Evolutionary conservation across 2,888 invertebrate genomes (phyloP), one percentile per base, ranked within the genome.

Genomic region (Marronus borbonicus): DNA sequence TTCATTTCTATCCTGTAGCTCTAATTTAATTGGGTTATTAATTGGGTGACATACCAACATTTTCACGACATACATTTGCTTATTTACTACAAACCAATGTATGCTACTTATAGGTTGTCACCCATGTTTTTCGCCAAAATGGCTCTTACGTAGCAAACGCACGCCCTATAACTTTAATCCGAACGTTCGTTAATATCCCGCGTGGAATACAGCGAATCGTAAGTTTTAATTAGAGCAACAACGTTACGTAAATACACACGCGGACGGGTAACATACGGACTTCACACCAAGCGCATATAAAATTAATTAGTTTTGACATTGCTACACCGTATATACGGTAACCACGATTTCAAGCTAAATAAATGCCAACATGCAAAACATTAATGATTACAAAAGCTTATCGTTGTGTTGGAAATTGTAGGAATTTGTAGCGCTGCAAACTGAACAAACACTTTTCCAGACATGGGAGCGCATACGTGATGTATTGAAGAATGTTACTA

Each of bases 241-340:
- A 10, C 44, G 20, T 62, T 28, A 66, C 24, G 8, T 17, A 39
- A 3, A 36, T n/a, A 65, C 17, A 31, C 17, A 36, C 65, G 36
- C 17, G 2, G 5, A 17, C 39, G 65, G 5, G 20, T 20, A 58
- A 58, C 55, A 20, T 20, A 58, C 55, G 55, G 55, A 20, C 55
- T 58, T 58, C 55, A 58, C 55, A 58, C 55, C 17, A 58, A 20
- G 20, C 55, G 55, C 20, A 20, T 58, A 58, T 58, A 58, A 66
- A 66, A 44, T 66, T 44, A 66, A 66, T 66, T 66, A 44, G 65
- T 66, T 44, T 66, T 20, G 65, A 36, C 44, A 66, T 66, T 66
- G 65, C 44, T 44, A 44, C 7, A 36, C 62, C 12, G 20, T 62
- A 2, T 2, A 8, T 44, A 44, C 55, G 20, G 20, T 20, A 7